Evolutionary conservation across 2,888 invertebrate species (phyloP).

Genomic region (Caenorhabditis becei): DNA sequence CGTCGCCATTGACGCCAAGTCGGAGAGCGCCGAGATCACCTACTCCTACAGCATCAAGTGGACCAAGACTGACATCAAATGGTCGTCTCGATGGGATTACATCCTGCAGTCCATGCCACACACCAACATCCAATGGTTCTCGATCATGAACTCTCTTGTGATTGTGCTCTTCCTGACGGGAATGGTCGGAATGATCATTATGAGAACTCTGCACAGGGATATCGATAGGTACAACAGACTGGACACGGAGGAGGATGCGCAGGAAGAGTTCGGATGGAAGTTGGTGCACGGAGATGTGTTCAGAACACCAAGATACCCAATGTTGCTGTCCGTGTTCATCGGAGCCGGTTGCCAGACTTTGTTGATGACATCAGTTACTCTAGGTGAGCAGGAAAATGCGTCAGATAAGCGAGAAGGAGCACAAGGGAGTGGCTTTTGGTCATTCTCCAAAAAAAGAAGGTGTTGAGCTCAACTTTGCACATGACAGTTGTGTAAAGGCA

Average conservation of each 20-base stretch:
- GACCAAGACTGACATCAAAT: slow-evolving; percentile 86
- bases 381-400: no score
- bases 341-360: slow-evolving; percentile 97
- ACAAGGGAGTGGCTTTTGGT: no score
- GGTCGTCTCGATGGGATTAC: slow-evolving; percentile 99
- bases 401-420: no score
- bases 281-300: slow-evolving; percentile 86
- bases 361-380: slow-evolving; percentile 94
- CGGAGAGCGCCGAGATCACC: slow-evolving; percentile 84
- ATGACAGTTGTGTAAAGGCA: no score
- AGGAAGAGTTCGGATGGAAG: slow-evolving; percentile 90
- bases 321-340: slow-evolving; percentile 95
- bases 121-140: slow-evolving; percentile 86
- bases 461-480: no score
- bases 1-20: slow-evolving; percentile 86
- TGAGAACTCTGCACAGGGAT: slow-evolving; percentile 96
- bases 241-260: slow-evolving; percentile 86
- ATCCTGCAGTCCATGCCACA: slow-evolving; percentile 98
- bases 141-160: slow-evolving; percentile 96
- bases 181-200: slow-evolving; percentile 99
- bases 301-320: slow-evolving; percentile 89
- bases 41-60: slow-evolving; percentile 93
- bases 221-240: slow-evolving; percentile 97
- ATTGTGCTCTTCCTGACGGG: slow-evolving; percentile 93
- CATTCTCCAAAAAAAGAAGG: no score